Evolutionary conservation across 2,888 invertebrate genomes (phyloP).

Genomic region (Cryptus viduatorius): DNA sequence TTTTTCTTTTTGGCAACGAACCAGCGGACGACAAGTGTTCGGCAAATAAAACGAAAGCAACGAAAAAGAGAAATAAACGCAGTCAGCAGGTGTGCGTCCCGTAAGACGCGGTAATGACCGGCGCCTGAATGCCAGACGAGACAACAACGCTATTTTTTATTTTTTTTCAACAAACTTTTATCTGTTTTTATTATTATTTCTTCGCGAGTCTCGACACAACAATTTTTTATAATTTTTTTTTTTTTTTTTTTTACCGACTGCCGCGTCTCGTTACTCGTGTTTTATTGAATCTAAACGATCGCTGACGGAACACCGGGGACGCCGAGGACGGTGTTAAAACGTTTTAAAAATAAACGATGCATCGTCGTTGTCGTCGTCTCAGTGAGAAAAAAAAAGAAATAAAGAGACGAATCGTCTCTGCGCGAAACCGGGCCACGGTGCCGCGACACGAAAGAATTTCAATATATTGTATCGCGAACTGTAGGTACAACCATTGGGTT

Average conservation of each 20-base stretch:
- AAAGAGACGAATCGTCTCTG: neutral
- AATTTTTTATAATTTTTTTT: neutral
- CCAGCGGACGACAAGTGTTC: constrained; percentile 21
- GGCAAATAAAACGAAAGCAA: neutral
- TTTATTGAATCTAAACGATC: neutral
- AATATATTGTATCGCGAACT: neutral
- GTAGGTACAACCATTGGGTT: neutral
- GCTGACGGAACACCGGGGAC: neutral
- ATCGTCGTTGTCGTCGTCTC: neutral
- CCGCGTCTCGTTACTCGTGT: neutral
- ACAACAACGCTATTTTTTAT: neutral
- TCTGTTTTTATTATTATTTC: neutral
- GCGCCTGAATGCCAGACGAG: constrained; percentile 48
- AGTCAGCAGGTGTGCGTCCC: constrained; percentile 21
- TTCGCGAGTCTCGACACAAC: neutral
- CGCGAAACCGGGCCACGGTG: constrained; percentile 3
- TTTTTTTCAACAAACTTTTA: no score
- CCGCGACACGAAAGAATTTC: constrained; percentile 2
- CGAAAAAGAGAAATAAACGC: constrained; percentile 1
- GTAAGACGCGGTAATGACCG: constrained; percentile 22
- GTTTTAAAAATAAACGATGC: constrained; percentile 17
- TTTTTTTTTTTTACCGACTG: neutral
- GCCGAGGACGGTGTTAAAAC: neutral
- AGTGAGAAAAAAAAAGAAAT: neutral
- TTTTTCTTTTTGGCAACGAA: neutral